phyloP scores from a whole-genome alignment of 2,113 vertebrate genomes.

The Rhabdomys dilectus region DNA sequence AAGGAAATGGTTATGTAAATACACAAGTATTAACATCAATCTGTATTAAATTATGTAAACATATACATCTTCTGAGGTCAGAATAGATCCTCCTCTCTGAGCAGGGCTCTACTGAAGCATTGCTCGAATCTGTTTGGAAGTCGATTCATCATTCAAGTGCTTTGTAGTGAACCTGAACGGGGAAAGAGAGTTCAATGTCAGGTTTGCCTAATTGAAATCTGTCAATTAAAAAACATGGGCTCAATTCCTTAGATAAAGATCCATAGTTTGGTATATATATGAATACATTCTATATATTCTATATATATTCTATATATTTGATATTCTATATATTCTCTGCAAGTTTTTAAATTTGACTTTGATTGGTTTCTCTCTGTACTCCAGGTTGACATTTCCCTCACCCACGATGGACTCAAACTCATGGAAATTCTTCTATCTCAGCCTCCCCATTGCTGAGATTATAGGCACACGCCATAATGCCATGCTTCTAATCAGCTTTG shows the following conservation, averaged over 20 bases:
- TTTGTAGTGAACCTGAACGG: slow-evolving; percentile 96
- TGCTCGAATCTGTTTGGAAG: slow-evolving; percentile 97
- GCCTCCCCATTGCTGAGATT: background rate
- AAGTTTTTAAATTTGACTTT: background rate
- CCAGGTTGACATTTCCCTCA: background rate
- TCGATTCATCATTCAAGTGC: slow-evolving; percentile 99
- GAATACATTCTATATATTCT: background rate
- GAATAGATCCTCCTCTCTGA: slow-evolving; percentile 92
- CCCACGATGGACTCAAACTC: background rate
- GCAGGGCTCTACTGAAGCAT: slow-evolving; percentile 95
- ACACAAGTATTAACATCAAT: slow-evolving; percentile 97
- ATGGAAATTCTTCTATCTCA: background rate
- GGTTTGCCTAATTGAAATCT: background rate
- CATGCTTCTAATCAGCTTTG: background rate
- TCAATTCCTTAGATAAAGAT: background rate
- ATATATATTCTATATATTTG: background rate
- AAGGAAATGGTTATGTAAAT: slow-evolving; percentile 94
- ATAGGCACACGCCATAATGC: background rate
- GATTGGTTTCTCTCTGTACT: background rate
- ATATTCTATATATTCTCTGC: background rate
- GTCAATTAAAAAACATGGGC: background rate
- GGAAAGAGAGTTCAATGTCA: background rate
- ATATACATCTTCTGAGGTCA: slow-evolving; percentile 99
- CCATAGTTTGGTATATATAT: background rate
- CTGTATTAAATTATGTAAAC: slow-evolving; percentile 99